Evolutionary conservation across 2,888 invertebrate genomes (phyloP), one percentile per base, ranked within the genome.

Genomic region (Odontomyia ornata): DNA sequence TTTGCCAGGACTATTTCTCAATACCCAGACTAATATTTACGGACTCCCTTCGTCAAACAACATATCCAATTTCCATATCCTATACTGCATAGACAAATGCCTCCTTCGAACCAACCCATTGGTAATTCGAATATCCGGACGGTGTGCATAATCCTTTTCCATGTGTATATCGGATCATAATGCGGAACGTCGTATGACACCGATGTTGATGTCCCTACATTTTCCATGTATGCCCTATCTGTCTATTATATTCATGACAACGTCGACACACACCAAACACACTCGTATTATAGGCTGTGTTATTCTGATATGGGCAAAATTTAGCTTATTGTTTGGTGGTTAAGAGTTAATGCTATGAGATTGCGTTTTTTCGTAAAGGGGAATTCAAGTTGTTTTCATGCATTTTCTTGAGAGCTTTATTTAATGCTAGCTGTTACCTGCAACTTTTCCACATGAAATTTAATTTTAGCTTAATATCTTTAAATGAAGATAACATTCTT

Each of bases 21-120:
- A 81, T 81, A 81, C 79, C 79, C 78, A 78, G 77, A 79, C 78
- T 80, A 81, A 81, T 81, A 81, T 81, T 81, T 80, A 79, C 80
- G 77, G 75, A 79, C 79, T 80, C 79, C 78, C 80, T 79, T 79
- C 79, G 80, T 81, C 80, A 81, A 81, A 81, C 80, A 81, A 80
- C 79, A 79, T 79, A 81, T 81, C 80, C 81, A 81, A 81, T 81
- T 81, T 81, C 78, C 80, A 80, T 81, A 80, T 78, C 76, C 75
- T 78, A 73, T 28, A 4, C 27, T n/a, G 36, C 25, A 47, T 30
- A 46, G 5, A 18, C 65, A 36, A 30, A 73, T 80, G 77, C 79
- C 78, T 78, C 78, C 78, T 67, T 46, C 67, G 75, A 13, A 67
- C 18, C 23, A 25, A n/a, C 11, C 23, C 60, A 13, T 2, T 18